These are phyloP conservation scores for Xenopus borealis DNA, from an alignment of 2,113 vertebrate species.

Conservation along the genomic window DNA sequence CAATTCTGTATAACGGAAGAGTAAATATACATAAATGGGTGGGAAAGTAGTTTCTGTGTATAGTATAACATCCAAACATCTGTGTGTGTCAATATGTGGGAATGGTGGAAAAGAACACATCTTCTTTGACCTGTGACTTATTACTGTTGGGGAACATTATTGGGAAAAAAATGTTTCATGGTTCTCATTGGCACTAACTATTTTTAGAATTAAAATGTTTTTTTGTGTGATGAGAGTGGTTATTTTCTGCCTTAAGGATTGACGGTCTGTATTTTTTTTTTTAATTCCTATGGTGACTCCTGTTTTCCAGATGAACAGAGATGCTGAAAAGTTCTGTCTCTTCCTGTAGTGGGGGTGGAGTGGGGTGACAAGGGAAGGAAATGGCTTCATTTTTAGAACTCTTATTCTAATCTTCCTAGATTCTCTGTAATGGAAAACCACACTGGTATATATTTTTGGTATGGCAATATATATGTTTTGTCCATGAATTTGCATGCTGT, in stretches of 20 bases:
- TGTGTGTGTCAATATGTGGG: no score
- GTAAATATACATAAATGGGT: no score
- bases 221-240: background rate
- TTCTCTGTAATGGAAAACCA: background rate
- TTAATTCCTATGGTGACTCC: background rate
- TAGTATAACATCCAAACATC: no score
- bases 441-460: no score
- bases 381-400: background rate
- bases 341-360: constrained; percentile 5
- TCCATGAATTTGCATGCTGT: no score
- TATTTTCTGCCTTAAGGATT: constrained; percentile 24
- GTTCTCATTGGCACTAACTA: background rate
- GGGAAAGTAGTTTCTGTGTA: no score
- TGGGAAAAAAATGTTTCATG: background rate
- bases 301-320: background rate
- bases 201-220: constrained; percentile 20
- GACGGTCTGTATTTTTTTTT: background rate
- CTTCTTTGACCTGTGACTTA: constrained; percentile 13
- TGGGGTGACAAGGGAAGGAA: background rate
- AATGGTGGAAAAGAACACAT: background rate
- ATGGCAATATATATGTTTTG: no score
- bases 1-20: no score
- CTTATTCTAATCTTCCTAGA: constrained; percentile 7
- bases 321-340: background rate
- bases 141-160: background rate